phyloP scores from a whole-genome alignment of 2,113 vertebrate species.

The Cephalopterus ornatus region DNA sequence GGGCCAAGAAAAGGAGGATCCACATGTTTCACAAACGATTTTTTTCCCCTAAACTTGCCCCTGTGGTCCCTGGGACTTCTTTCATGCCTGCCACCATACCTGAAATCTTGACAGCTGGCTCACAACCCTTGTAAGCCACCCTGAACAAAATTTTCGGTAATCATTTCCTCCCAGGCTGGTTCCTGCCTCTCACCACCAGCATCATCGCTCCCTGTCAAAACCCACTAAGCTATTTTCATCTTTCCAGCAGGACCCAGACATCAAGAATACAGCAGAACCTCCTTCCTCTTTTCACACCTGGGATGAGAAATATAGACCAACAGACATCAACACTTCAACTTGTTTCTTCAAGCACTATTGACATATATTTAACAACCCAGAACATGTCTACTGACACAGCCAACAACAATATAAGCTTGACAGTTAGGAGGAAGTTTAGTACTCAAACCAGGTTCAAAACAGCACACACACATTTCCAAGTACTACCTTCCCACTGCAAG shows the following conservation, averaged over 20 bases:
- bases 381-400: background rate
- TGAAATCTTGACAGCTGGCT: background rate
- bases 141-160: background rate
- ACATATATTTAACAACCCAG: background rate
- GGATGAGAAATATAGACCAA: background rate
- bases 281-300: background rate
- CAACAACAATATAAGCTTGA: background rate
- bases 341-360: background rate
- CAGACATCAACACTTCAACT: background rate
- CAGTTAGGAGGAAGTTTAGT: background rate
- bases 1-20: background rate
- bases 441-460: background rate
- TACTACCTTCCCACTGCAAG: background rate
- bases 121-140: background rate
- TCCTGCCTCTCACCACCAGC: background rate
- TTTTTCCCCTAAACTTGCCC: background rate
- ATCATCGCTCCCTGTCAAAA: background rate
- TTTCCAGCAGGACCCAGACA: background rate
- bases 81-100: background rate
- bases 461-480: background rate
- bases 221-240: background rate
- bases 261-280: background rate
- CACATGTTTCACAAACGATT: rapidly evolving
- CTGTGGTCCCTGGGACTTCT: background rate
- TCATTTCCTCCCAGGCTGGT: background rate